phyloP scores from a whole-genome alignment of 2,888 invertebrate genomes.

The Tipula helvola region DNA sequence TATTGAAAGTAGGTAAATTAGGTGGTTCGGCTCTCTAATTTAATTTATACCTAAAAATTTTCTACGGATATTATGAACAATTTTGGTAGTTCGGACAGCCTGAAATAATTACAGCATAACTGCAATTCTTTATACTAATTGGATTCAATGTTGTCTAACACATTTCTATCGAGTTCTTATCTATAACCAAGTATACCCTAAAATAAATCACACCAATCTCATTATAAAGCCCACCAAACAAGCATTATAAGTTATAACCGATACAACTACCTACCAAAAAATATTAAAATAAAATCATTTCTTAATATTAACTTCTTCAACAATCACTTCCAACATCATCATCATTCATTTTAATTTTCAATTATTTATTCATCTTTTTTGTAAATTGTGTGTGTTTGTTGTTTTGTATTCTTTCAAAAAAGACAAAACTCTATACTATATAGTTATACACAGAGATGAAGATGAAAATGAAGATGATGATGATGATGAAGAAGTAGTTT shows the following conservation, averaged over 20 bases:
- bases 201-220: neutral
- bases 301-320: neutral
- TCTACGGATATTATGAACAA: too few relatives aligned
- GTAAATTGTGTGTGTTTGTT: neutral
- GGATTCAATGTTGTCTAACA: too few relatives aligned
- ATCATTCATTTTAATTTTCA: constrained; percentile 4
- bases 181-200: too few relatives aligned
- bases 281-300: neutral
- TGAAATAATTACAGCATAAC: too few relatives aligned
- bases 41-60: too few relatives aligned
- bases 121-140: too few relatives aligned
- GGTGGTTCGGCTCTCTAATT: too few relatives aligned
- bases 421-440: neutral
- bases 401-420: neutral
- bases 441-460: neutral
- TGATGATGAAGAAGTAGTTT: neutral
- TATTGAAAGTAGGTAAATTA: too few relatives aligned
- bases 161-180: too few relatives aligned
- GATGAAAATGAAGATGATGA: neutral
- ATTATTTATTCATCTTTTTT: neutral
- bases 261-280: neutral
- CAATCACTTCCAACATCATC: neutral
- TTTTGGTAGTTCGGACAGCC: too few relatives aligned
- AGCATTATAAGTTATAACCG: neutral
- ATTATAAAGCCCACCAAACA: neutral